A percentile compares a stretch with the other conserved stretches of the same genome.
phyloP scores from a whole-genome alignment of 2,113 vertebrate species.

The Penelope pileata region DNA sequence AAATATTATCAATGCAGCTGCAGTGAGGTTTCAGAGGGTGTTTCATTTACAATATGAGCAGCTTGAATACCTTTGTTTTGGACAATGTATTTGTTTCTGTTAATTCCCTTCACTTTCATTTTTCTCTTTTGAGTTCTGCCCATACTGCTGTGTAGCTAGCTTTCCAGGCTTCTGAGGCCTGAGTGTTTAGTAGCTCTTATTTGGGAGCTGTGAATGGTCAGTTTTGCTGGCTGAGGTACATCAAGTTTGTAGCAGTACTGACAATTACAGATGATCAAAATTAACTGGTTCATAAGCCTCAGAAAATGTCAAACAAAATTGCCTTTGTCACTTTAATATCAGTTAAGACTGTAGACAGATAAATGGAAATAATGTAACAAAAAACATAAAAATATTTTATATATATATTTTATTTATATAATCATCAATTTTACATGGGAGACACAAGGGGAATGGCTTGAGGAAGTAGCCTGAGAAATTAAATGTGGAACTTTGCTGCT shows the following conservation, averaged over 20 bases:
- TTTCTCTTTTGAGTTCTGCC: constrained; percentile 10
- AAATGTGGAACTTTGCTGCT: constrained; percentile 28
- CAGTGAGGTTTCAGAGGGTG: constrained; percentile 14
- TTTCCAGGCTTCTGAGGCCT: neutral
- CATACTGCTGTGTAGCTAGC: neutral
- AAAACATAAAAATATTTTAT: no score
- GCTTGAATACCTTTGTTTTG: constrained; percentile 27
- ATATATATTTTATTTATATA: no score
- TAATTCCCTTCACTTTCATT: constrained; percentile 9
- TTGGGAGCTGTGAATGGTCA: neutral
- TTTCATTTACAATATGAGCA: constrained; percentile 40
- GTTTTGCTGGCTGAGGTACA: neutral
- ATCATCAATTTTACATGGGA: neutral
- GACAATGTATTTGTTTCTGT: constrained; percentile 44
- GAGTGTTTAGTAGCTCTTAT: neutral
- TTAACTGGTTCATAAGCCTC: neutral
- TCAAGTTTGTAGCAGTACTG: neutral
- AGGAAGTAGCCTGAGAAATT: constrained; percentile 27
- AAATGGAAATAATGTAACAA: constrained; percentile 7
- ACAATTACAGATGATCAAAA: neutral
- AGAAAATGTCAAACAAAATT: constrained; percentile 9
- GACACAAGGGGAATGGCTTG: neutral
- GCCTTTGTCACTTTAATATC: neutral
- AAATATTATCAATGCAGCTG: neutral
- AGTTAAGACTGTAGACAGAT: neutral